Evolutionary conservation across 2,888 invertebrate genomes (phyloP).

Genomic region (Oscheius myriophilus): DNA sequence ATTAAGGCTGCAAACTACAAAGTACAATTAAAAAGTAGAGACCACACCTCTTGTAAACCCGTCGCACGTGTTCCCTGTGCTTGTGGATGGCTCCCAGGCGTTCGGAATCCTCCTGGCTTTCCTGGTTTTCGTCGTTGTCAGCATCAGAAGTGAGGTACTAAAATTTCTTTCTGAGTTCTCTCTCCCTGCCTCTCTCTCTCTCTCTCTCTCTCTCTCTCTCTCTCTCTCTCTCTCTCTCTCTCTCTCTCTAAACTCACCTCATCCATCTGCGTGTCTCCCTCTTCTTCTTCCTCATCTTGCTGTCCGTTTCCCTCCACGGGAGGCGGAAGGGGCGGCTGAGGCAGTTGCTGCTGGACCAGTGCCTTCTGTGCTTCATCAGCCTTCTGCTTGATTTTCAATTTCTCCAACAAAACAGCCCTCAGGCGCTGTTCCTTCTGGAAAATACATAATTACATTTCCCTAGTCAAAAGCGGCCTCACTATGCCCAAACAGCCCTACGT

Average conservation of each 20-base stretch:
- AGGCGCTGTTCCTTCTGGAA: constrained; percentile 1
- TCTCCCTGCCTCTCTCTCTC: no score
- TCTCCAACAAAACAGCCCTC: constrained; percentile 2
- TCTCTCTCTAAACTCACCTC: neutral
- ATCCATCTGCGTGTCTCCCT: neutral
- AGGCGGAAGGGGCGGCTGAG: neutral
- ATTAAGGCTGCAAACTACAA: neutral
- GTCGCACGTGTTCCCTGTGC: neutral
- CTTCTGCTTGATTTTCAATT: neutral
- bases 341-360: neutral
- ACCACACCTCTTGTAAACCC: neutral
- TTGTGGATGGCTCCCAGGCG: neutral
- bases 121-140: neutral
- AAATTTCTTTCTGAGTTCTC: no score
- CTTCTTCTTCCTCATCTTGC: neutral
- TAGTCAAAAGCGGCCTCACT: no score
- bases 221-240: no score
- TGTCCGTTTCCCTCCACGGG: neutral
- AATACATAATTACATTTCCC: neutral
- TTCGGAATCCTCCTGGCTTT: neutral
- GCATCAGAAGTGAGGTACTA: no score
- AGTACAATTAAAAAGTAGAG: neutral
- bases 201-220: no score
- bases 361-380: neutral
- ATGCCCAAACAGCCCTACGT: no score